A percentile compares a stretch with the other conserved stretches of the same genome.
Conservation (phyloP, 1,140 invertebrate genomes). For the Drosophila novamexicana region DNA sequence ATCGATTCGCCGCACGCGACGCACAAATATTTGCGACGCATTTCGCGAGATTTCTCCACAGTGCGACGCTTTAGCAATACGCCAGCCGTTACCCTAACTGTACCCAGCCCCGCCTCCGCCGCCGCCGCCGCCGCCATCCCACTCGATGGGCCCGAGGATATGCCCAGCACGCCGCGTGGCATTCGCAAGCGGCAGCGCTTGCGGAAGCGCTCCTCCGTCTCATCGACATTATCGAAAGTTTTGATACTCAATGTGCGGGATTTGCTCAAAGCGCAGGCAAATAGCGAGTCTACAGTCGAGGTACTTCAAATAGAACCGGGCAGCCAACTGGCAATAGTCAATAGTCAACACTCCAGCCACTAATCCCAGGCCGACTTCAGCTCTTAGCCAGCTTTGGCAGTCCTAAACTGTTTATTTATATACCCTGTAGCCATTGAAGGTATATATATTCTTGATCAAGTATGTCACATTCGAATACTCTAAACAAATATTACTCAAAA, state of each 20-base stretch:
- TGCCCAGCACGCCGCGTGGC: slow-evolving; percentile 59
- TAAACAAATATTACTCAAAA: too few relatives aligned
- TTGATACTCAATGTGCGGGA: slow-evolving; percentile 83
- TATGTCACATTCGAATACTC: too few relatives aligned
- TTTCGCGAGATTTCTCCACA: slow-evolving; percentile 79
- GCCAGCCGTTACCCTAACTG: slow-evolving; percentile 30
- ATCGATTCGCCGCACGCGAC: slow-evolving; percentile 69
- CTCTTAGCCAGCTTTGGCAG: neutral
- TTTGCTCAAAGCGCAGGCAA: slow-evolving; percentile 67
- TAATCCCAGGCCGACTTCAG: neutral
- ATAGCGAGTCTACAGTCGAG: slow-evolving; percentile 50
- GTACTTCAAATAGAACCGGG: slow-evolving; percentile 40
- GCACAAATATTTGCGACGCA: slow-evolving; percentile 75
- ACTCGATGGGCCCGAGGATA: slow-evolving; percentile 37
- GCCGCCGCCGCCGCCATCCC: slow-evolving; percentile 33
- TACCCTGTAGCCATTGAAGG: neutral
- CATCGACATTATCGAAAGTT: slow-evolving; percentile 81
- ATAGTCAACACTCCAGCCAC: neutral
- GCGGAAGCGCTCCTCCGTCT: slow-evolving; percentile 79
- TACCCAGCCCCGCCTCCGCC: neutral
- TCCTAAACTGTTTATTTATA: neutral
- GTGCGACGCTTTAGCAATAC: slow-evolving; percentile 78
- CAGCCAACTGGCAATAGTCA: neutral
- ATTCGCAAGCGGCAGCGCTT: slow-evolving; percentile 66
- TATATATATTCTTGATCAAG: too few relatives aligned